phyloP scores from a whole-genome alignment of 2,888 invertebrate species.

The Zygothrica quintamaculata region DNA sequence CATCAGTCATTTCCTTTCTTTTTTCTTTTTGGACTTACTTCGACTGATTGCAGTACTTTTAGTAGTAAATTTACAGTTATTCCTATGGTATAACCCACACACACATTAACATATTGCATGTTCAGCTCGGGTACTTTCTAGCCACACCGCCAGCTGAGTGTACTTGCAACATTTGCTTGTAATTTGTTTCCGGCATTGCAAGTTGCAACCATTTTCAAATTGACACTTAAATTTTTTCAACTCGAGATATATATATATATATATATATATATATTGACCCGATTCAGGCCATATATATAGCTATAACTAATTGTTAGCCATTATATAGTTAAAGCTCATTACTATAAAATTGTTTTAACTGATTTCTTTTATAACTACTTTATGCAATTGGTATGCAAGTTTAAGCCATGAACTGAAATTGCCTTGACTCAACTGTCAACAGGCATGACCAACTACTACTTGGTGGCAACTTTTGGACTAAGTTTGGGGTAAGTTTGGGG shows the following conservation, averaged over 20 bases:
- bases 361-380: too few relatives aligned
- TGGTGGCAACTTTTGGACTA: background rate
- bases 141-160: conserved; percentile 43
- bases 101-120: conserved; percentile 77
- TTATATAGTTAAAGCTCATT: too few relatives aligned
- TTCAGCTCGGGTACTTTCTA: conserved; percentile 50
- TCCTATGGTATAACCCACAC: too few relatives aligned
- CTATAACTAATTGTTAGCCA: too few relatives aligned
- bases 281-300: too few relatives aligned
- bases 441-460: conserved; percentile 34
- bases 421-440: conserved; percentile 45
- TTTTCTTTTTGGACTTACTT: conserved; percentile 63
- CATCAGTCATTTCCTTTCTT: conserved; percentile 32
- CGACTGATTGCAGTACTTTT: conserved; percentile 74
- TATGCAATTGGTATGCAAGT: conserved; percentile 18
- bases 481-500: conserved; percentile 1
- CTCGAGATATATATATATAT: background rate
- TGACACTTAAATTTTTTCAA: conserved; percentile 26
- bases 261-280: background rate
- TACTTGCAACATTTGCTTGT: conserved; percentile 61
- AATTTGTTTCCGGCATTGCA: conserved; percentile 66
- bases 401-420: conserved; percentile 10
- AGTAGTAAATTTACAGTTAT: conserved; percentile 62
- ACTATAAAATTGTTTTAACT: too few relatives aligned
- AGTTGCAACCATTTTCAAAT: conserved; percentile 45